phyloP scores from a whole-genome alignment of 2,113 vertebrate genomes.

The Hippocampus abdominalis region DNA sequence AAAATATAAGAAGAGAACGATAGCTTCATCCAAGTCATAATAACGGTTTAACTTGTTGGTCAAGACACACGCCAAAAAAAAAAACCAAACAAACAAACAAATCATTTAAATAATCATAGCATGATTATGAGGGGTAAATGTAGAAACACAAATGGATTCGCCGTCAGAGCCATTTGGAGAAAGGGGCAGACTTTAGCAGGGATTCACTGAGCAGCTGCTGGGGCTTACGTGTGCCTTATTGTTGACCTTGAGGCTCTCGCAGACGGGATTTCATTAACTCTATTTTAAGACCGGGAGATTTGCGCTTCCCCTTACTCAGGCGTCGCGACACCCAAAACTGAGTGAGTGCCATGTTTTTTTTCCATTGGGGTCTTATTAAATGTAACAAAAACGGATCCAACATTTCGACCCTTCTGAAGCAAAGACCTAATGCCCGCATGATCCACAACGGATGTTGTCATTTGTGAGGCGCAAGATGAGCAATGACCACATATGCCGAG shows the following conservation, averaged over 20 bases:
- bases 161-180: slow-evolving; percentile 10
- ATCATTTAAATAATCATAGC: background rate
- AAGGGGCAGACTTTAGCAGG: slow-evolving; percentile 19
- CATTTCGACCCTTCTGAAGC: background rate
- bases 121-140: background rate
- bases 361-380: background rate
- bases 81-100: background rate
- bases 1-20: no score
- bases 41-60: background rate
- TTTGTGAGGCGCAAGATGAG: background rate
- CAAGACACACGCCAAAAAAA: background rate
- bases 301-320: slow-evolving; percentile 30
- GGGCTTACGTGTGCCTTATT: slow-evolving; percentile 42
- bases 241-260: slow-evolving; percentile 41
- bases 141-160: background rate
- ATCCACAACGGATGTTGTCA: background rate
- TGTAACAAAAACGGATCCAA: background rate
- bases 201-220: slow-evolving; percentile 54
- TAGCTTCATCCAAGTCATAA: no score
- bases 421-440: background rate
- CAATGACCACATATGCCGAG: background rate
- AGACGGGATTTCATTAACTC: slow-evolving; percentile 36
- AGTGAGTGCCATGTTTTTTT: background rate
- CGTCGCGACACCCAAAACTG: background rate
- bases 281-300: slow-evolving; percentile 58